Evolutionary conservation across 2,113 vertebrate genomes (phyloP).

Genomic region (Calonectris borealis): DNA sequence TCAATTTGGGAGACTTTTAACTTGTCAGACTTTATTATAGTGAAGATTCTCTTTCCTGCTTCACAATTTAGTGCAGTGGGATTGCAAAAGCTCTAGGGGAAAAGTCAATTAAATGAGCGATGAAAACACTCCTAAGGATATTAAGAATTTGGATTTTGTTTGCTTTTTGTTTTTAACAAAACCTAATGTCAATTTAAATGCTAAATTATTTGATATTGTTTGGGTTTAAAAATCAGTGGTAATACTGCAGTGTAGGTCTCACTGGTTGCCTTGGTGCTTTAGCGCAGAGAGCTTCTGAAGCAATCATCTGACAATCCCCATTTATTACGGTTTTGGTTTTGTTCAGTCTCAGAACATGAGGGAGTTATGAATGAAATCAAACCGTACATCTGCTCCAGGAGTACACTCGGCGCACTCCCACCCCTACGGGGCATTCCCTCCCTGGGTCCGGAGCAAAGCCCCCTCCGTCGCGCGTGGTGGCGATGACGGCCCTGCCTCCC

Average conservation of each 20-base stretch:
- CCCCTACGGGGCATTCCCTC: not conserved
- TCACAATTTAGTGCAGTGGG: not conserved
- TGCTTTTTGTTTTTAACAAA: constrained; percentile 11
- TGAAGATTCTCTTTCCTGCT: constrained; percentile 6
- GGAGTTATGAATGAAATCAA: not conserved
- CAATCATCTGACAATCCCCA: not conserved
- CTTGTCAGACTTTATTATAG: constrained; percentile 15
- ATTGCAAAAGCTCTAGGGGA: not conserved
- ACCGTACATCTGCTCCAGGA: not conserved
- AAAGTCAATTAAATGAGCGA: not conserved
- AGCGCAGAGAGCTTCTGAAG: not conserved
- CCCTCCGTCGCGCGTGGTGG: not conserved
- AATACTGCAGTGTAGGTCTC: not conserved
- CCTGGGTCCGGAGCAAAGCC: not conserved
- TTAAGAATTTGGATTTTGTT: constrained; percentile 17
- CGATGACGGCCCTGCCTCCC: not conserved
- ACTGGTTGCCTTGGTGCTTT: not conserved
- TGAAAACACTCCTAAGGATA: constrained; percentile 15
- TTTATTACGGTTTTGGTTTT: not conserved
- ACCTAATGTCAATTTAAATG: not conserved
- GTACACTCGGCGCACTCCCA: not conserved
- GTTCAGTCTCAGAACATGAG: not conserved
- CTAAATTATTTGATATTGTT: not conserved
- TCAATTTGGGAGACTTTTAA: constrained; percentile 19
- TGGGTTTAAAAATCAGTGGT: not conserved